phyloP scores from a whole-genome alignment of 2,113 vertebrate genomes.

The Phrynosoma platyrhinos region DNA sequence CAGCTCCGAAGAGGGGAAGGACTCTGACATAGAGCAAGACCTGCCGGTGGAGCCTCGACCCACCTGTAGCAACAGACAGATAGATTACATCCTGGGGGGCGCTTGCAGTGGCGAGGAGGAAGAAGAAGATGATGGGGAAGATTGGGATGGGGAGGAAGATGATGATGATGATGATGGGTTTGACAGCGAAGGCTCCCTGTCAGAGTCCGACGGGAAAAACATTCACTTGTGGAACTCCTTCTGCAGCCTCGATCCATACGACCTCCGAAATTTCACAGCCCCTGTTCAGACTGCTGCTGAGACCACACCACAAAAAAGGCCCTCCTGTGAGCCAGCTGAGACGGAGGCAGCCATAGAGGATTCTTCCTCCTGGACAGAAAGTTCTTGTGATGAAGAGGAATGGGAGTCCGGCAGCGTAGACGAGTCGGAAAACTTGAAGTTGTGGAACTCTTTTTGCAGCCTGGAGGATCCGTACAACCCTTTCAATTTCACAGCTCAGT shows the following conservation, averaged over 20 bases:
- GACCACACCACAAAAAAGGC: background rate
- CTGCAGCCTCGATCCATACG: slow-evolving; percentile 86
- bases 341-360: slow-evolving; percentile 41
- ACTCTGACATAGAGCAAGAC: slow-evolving; percentile 42
- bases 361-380: slow-evolving; percentile 48
- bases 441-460: slow-evolving; percentile 88
- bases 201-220: slow-evolving; percentile 77
- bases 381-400: slow-evolving; percentile 74
- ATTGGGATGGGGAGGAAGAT: slow-evolving; percentile 69
- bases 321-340: slow-evolving; percentile 18
- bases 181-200: slow-evolving; percentile 84
- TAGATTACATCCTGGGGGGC: slow-evolving; percentile 93
- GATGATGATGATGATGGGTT: slow-evolving; percentile 85
- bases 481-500: slow-evolving; percentile 87
- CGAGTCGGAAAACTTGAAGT: slow-evolving; percentile 82
- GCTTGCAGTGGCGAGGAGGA: slow-evolving; percentile 80
- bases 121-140: slow-evolving; percentile 67
- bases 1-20: background rate
- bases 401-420: slow-evolving; percentile 82
- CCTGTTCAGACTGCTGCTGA: slow-evolving; percentile 72
- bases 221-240: slow-evolving; percentile 86
- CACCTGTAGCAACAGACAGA: slow-evolving; percentile 86
- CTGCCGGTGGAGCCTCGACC: slow-evolving; percentile 39
- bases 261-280: slow-evolving; percentile 90
- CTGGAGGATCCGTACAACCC: slow-evolving; percentile 91